Evolutionary conservation across 2,113 vertebrate species (phyloP), one percentile per base, ranked within the genome.

Genomic region (Atractosteus spatula): DNA sequence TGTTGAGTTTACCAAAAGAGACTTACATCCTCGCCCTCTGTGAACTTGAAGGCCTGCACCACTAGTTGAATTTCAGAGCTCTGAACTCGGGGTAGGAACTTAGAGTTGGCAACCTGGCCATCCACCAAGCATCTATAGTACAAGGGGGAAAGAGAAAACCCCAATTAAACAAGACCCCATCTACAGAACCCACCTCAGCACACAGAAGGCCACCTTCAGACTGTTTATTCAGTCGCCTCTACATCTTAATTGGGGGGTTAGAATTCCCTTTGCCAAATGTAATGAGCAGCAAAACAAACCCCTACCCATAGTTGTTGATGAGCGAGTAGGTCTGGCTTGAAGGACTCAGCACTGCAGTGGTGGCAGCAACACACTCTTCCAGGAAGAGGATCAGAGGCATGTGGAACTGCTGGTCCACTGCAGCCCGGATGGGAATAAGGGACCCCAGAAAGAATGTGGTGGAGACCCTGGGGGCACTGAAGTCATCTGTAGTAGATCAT

Each of bases 281-380:
- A 14, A 41, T 0, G 10, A 0, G 7, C 3, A 13, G 1, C 42
- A 2, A 7, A 0, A 55, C 3, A 29, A 8, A 57, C 3, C 3
- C 73, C 61, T 76, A 92, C 93, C 92, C 92, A 16, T 92, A 81
- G 61, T 94, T 93, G 42, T 59, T 29, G 55, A 94, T 80, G 43
- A 95, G 67, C 2, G 83, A 87, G 77, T 92, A 83, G 17, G 73
- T 75, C 54, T 68, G 76, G 44, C 59, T 80, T 0, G 62, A 71
- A 0, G 67, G 57, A 3, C 62, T 55, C 43, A 90, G 76, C 7
- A 81, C 76, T 0, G 71, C 44, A 0, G 82, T 84, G 0, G 84
- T 55, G 0, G 87, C 81, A 1, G 89, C 90, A 1, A 90, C 81
- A 76, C 91, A 92, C 55, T 92, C 83, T 1, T 94, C 92, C 76